A percentile compares a stretch with the other conserved stretches of the same genome.
Conservation (phyloP, 2,113 vertebrate genomes). For the Andinoacara biseriatus region DNA sequence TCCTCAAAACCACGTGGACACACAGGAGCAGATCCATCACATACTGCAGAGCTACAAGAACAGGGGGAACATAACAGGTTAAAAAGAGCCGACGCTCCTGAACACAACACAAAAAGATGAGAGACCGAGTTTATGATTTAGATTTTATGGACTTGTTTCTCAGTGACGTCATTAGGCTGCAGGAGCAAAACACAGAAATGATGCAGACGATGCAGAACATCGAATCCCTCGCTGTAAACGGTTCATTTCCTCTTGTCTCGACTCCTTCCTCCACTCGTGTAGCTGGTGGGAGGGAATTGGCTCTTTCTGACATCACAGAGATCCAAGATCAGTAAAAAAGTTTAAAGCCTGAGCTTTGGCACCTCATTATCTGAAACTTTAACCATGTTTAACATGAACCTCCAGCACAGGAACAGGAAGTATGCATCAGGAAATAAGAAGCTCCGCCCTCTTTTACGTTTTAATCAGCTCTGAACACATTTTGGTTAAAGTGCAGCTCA, state of each 20-base stretch:
- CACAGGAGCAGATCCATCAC: background rate
- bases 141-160: background rate
- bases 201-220: no score
- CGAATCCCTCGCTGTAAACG: no score
- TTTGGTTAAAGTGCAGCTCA: constrained; percentile 2
- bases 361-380: background rate
- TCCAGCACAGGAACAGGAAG: background rate
- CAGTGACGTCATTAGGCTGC: no score
- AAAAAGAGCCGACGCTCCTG: no score
- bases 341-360: no score
- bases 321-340: background rate
- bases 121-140: background rate
- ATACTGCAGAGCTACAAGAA: background rate
- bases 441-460: background rate
- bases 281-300: background rate
- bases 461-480: constrained; percentile 1
- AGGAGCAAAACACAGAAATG: no score
- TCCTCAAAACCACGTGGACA: background rate
- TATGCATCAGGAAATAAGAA: background rate
- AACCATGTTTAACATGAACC: background rate
- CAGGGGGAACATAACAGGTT: background rate
- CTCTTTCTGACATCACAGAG: background rate
- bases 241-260: no score
- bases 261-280: no score
- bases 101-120: background rate